phyloP scores from a whole-genome alignment of 1,140 invertebrate species.

The Ostrea edulis region DNA sequence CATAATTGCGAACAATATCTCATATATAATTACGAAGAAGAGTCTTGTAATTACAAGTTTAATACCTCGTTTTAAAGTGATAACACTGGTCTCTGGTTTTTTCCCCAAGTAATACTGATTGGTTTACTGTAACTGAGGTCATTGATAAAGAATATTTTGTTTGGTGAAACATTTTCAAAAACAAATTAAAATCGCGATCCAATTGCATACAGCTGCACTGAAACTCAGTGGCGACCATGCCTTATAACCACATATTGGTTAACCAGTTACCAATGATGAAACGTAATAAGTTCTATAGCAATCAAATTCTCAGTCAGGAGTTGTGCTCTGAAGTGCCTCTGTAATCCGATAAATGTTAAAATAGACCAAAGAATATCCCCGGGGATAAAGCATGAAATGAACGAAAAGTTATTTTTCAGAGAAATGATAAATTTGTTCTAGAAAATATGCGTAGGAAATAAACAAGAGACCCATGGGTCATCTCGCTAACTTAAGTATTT shows the following conservation, averaged over 20 bases:
- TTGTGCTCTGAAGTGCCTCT: background rate
- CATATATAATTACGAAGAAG: no score
- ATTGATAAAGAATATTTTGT: no score
- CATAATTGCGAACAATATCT: no score
- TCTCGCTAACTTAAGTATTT: no score
- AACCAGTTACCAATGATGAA: background rate
- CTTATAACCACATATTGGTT: background rate
- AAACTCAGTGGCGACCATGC: background rate
- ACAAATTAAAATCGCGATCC: background rate
- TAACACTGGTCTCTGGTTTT: no score
- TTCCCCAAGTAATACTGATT: no score
- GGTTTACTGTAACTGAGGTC: no score
- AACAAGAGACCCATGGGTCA: background rate
- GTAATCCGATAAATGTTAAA: conserved; percentile 22
- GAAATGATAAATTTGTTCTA: conserved; percentile 7
- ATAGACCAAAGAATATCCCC: background rate
- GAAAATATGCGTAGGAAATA: conserved; percentile 21
- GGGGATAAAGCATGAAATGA: background rate
- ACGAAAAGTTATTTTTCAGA: background rate
- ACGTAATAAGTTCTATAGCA: background rate
- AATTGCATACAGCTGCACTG: background rate
- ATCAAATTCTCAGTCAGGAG: background rate
- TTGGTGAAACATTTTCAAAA: no score
- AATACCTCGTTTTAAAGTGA: no score
- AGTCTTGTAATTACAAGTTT: no score